Conservation (phyloP, 2,113 vertebrate species). For the Vidua chalybeata region DNA sequence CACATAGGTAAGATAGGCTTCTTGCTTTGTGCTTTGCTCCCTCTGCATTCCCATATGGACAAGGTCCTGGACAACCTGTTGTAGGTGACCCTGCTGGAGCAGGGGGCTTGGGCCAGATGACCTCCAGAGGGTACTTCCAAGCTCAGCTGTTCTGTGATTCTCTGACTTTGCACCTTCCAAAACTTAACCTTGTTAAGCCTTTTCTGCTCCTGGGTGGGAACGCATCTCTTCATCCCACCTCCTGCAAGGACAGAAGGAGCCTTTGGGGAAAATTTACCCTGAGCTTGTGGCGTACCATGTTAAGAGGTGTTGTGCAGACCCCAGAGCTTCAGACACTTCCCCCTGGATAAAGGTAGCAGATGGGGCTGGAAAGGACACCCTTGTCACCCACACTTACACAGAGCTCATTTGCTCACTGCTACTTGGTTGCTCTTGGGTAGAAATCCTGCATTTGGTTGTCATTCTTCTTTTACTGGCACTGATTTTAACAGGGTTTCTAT, state of each 20-base stretch:
- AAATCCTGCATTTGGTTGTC: neutral
- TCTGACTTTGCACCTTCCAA: neutral
- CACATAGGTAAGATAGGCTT: neutral
- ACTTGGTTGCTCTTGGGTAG: neutral
- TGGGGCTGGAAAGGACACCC: neutral
- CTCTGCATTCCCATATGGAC: neutral
- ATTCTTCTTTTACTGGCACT: neutral
- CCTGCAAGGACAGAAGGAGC: neutral
- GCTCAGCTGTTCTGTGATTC: neutral
- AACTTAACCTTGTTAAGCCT: neutral
- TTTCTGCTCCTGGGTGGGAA: neutral
- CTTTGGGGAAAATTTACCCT: neutral
- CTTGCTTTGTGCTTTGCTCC: neutral
- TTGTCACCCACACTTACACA: fast-evolving
- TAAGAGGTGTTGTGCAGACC: neutral
- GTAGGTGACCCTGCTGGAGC: neutral
- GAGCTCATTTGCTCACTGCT: neutral
- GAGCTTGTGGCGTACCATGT: neutral
- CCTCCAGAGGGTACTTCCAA: neutral
- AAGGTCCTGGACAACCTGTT: neutral
- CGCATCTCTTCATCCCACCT: neutral
- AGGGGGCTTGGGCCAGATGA: neutral
- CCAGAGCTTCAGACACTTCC: neutral
- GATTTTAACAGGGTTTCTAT: neutral
- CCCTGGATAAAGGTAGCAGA: neutral